phyloP scores from a whole-genome alignment of 1,140 invertebrate species.

The Glomeris maerens region DNA sequence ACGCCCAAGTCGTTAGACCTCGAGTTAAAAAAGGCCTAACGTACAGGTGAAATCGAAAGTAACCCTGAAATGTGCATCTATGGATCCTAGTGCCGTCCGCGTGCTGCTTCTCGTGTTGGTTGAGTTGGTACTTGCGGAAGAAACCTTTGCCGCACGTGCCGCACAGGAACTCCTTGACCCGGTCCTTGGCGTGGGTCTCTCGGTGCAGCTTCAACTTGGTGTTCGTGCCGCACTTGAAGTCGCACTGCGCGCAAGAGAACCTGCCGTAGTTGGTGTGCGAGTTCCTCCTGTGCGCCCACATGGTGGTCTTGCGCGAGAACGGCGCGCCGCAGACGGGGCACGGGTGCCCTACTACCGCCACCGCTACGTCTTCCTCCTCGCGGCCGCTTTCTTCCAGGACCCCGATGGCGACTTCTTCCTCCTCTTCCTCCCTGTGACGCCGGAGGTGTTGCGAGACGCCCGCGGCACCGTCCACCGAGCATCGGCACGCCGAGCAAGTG shows the following conservation, averaged over 20 bases:
- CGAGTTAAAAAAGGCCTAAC: neutral
- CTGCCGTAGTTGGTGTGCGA: conserved; percentile 30
- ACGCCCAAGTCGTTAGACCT: neutral
- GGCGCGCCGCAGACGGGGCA: conserved; percentile 48
- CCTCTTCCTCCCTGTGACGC: too few species aligned
- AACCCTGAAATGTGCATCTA: neutral
- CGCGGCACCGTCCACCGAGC: too few species aligned
- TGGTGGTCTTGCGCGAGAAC: conserved; percentile 11
- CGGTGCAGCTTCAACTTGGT: conserved; percentile 25
- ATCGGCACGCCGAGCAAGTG: too few species aligned
- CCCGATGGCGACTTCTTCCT: too few species aligned
- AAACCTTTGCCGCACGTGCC: conserved; percentile 44
- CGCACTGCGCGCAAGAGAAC: conserved; percentile 33
- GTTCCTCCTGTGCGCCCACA: conserved; percentile 31
- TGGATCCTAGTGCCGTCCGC: conserved; percentile 41
- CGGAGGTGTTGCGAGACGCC: too few species aligned
- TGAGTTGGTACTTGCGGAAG: conserved; percentile 40
- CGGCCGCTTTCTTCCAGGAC: too few species aligned
- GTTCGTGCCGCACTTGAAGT: conserved; percentile 28
- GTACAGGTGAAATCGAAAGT: neutral
- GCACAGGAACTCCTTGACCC: conserved; percentile 34
- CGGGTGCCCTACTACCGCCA: too few species aligned
- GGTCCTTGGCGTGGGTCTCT: conserved; percentile 18
- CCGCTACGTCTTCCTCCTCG: too few species aligned
- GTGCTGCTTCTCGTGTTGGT: conserved; percentile 45